phyloP scores from a whole-genome alignment of 2,113 vertebrate genomes.

The Pipa parva region DNA sequence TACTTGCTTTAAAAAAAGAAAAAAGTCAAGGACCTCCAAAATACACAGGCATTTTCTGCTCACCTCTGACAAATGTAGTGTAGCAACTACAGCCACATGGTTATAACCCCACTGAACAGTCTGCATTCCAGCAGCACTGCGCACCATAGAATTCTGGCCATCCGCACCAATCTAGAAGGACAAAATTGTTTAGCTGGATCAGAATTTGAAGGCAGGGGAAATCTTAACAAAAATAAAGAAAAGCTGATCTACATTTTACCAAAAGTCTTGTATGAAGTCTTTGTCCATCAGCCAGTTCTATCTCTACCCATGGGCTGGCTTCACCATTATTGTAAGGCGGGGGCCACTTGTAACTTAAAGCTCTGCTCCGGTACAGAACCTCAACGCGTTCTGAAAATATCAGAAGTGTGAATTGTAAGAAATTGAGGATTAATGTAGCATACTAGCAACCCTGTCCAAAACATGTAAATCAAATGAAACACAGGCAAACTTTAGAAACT shows the following conservation, averaged over 20 bases:
- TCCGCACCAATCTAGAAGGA: slow-evolving; percentile 85
- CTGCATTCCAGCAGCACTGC: slow-evolving; percentile 75
- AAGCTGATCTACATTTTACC: slow-evolving; percentile 65
- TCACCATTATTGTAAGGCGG: slow-evolving; percentile 62
- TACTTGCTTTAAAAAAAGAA: too few species aligned
- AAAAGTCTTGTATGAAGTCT: slow-evolving; percentile 85
- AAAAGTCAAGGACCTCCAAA: too few species aligned
- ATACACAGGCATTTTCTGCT: slow-evolving; percentile 1
- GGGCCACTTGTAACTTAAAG: slow-evolving; percentile 82
- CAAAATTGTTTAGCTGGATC: not conserved
- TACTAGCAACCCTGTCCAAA: too few species aligned
- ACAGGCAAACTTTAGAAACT: too few species aligned
- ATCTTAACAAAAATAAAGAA: slow-evolving; percentile 52
- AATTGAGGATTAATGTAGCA: too few species aligned
- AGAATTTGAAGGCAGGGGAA: not conserved
- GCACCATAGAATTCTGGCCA: slow-evolving; percentile 84
- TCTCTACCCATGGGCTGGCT: slow-evolving; percentile 84
- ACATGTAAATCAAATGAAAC: too few species aligned
- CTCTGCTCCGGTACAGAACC: slow-evolving; percentile 84
- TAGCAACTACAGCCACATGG: slow-evolving; percentile 92
- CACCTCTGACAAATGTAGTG: slow-evolving; percentile 88
- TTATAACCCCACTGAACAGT: slow-evolving; percentile 86
- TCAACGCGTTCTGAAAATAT: slow-evolving; percentile 71
- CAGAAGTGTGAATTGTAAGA: too few species aligned
- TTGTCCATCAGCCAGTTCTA: slow-evolving; percentile 81